Evolutionary conservation across 2,113 vertebrate species (phyloP), one percentile per base, ranked within the genome.

Genomic region (Casuarius casuarius): DNA sequence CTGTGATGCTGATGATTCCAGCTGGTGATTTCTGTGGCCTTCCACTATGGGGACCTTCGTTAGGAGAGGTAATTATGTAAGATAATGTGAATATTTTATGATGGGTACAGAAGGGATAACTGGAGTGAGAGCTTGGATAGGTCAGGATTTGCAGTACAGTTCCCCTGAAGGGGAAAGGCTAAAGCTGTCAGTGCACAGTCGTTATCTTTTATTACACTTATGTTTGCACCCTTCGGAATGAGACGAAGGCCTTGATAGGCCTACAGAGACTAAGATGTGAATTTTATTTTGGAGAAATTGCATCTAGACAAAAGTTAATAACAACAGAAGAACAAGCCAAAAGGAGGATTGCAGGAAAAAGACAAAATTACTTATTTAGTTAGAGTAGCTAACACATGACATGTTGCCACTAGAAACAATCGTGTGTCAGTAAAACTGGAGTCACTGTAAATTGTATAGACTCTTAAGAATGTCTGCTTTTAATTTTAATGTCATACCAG

Each of bases 191-290:
- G 75, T 3, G 0, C 76, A 23, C 46, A 51, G 54, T 87, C 94
- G 46, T 96, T 94, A 19, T 78, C 92, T 95, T 94, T 91, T 91
- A 76, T 97, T 94, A 65, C 59, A 62, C 2, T 85, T 77, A 25
- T 56, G 78, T 85, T 75, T 88, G 77, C 49, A 28, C 87, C 93
- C 91, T 94, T 89, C 17, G 23, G 63, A 91, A 83, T 80, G 51
- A 8, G 14, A 18, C 75, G 59, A 59, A 4, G 16, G 68, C 82
- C 65, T 83, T 84, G 71, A 58, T 95, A 75, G 44, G 21, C 46
- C 84, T 85, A 51, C 21, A 81, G 95, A 90, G 96, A 90, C 48
- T 51, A n/a, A 40, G 84, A 86, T 84, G 85, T 92, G 79, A 92
- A 86, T 89, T 94, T 80, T 58, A 38, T 44, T 31, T 59, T 88